These are phyloP conservation scores for Sarcophaga carnaria DNA, from an alignment of 2,888 invertebrate species.

Conservation along the genomic window DNA sequence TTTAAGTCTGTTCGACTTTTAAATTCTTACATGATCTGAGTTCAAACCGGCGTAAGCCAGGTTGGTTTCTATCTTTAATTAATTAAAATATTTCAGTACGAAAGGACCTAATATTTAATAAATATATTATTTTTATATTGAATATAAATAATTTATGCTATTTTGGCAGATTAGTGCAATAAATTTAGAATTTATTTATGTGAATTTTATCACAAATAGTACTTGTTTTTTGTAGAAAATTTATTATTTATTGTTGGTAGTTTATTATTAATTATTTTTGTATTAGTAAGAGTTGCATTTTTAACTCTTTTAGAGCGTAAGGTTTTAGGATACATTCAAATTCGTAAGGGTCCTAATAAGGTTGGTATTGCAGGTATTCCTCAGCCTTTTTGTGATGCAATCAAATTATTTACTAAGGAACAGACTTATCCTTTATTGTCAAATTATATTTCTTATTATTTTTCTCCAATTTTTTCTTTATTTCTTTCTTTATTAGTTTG, in stretches of 20 bases:
- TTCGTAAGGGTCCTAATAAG: slow-evolving; percentile 89
- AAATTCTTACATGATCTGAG: slow-evolving; percentile 94
- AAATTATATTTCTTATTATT: slow-evolving; percentile 85
- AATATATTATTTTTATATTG: slow-evolving; percentile 81
- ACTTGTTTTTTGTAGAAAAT: slow-evolving; percentile 83
- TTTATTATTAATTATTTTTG: slow-evolving; percentile 84
- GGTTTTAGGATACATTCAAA: slow-evolving; percentile 87
- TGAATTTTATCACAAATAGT: slow-evolving; percentile 84
- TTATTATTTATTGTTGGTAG: slow-evolving; percentile 81
- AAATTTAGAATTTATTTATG: slow-evolving; percentile 88
- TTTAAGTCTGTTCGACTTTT: slow-evolving; percentile 90
- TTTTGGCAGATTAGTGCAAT: slow-evolving; percentile 88
- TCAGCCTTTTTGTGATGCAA: slow-evolving; percentile 88
- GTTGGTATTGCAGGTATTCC: slow-evolving; percentile 85
- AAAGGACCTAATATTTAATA: slow-evolving; percentile 86
- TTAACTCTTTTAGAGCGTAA: slow-evolving; percentile 88
- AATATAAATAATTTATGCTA: slow-evolving; percentile 80
- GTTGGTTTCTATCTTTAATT: slow-evolving; percentile 91
- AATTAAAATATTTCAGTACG: slow-evolving; percentile 87
- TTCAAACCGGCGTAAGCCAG: slow-evolving; percentile 93
- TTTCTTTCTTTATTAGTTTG: slow-evolving; percentile 85
- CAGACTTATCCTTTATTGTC: slow-evolving; percentile 83
- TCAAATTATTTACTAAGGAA: slow-evolving; percentile 88
- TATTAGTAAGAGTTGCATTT: slow-evolving; percentile 87
- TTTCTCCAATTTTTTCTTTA: slow-evolving; percentile 84